These are phyloP conservation scores for Samia ricini DNA, from an alignment of 1,140 invertebrate species.

Conservation along the genomic window DNA sequence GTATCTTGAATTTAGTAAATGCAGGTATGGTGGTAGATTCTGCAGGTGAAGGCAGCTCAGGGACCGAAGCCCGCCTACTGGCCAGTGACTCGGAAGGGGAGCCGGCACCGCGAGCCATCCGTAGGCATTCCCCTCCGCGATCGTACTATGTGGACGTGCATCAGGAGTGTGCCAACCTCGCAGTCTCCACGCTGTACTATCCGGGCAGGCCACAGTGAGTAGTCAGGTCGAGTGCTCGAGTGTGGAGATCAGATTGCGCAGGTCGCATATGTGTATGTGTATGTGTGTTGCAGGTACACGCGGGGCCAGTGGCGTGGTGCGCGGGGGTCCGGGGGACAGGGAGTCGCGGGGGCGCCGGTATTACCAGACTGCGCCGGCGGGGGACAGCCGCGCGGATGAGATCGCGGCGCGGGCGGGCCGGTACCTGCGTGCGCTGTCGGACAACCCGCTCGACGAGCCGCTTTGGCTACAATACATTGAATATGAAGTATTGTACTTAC, in stretches of 20 bases:
- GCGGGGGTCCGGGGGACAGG: conserved; percentile 18
- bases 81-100: conserved; percentile 35
- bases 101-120: not conserved
- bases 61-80: conserved; percentile 29
- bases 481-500: conserved; percentile 2
- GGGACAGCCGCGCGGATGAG: not conserved
- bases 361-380: conserved; percentile 6
- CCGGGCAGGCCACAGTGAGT: conserved; percentile 57
- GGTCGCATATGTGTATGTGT: too few relatives aligned
- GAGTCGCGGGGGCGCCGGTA: conserved; percentile 12
- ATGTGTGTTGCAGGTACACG: not conserved
- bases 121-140: not conserved
- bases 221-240: conserved; percentile 4
- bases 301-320: not conserved
- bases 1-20: too few relatives aligned
- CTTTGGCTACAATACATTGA: conserved; percentile 10
- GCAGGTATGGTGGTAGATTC: not conserved
- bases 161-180: conserved; percentile 47
- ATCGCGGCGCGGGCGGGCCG: conserved; percentile 10
- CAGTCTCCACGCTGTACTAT: conserved; percentile 60
- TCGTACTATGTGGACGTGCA: conserved; percentile 46
- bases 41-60: conserved; percentile 4
- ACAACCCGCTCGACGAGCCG: not conserved
- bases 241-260: too few relatives aligned
- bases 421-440: conserved; percentile 8